phyloP scores from a whole-genome alignment of 1,140 invertebrate species.

The Euwallacea similis region DNA sequence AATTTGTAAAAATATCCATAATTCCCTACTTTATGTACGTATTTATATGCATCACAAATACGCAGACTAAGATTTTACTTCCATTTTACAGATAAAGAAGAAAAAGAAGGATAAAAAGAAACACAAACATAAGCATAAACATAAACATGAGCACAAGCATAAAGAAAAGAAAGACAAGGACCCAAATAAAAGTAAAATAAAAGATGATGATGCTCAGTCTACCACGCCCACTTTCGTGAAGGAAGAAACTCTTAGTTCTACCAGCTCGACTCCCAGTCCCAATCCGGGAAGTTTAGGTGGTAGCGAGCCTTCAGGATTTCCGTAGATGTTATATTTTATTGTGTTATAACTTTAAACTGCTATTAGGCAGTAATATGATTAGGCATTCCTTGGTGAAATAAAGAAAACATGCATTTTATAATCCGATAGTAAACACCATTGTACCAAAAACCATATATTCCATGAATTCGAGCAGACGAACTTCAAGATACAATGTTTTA shows the following conservation, averaged over 20 bases:
- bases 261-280: conserved; percentile 65
- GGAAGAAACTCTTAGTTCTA: conserved; percentile 65
- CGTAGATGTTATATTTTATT: no score
- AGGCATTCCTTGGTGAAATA: no score
- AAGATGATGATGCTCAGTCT: conserved; percentile 51
- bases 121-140: conserved; percentile 75
- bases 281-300: conserved; percentile 36
- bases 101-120: conserved; percentile 85
- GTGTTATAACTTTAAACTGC: no score
- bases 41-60: no score
- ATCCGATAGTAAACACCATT: no score
- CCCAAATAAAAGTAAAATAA: conserved; percentile 56
- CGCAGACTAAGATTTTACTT: not conserved
- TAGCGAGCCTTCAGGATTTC: conserved; percentile 14
- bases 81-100: conserved; percentile 65
- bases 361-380: no score
- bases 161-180: conserved; percentile 58
- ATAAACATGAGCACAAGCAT: conserved; percentile 70
- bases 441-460: no score
- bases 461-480: no score
- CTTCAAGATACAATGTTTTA: no score
- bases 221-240: conserved; percentile 28
- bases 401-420: no score
- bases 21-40: no score
- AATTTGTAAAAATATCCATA: no score